phyloP scores from a whole-genome alignment of 2,113 vertebrate species.

The Dicerorhinus sumatrensis region DNA sequence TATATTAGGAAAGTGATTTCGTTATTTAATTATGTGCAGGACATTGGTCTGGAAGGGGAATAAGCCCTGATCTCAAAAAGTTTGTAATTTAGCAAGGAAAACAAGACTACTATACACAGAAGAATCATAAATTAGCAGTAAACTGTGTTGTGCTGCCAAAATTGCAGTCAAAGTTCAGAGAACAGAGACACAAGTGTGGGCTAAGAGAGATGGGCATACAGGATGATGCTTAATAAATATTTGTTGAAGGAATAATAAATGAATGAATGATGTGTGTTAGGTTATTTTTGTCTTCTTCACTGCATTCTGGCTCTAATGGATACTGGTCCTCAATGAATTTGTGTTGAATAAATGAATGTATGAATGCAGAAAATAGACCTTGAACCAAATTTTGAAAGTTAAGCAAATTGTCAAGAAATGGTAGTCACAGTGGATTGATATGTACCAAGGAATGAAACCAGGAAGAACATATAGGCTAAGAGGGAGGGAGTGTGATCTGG shows the following conservation, averaged over 20 bases:
- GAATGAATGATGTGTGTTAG: not conserved
- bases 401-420: not conserved
- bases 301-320: not conserved
- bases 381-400: slow-evolving; percentile 5
- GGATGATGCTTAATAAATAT: not conserved
- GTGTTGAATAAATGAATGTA: not conserved
- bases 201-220: not conserved
- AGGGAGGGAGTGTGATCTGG: not conserved
- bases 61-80: not conserved
- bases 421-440: not conserved
- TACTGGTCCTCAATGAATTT: not conserved
- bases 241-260: not conserved
- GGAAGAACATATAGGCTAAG: not conserved
- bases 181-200: not conserved
- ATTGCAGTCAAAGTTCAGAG: not conserved
- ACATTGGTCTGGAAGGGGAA: not conserved
- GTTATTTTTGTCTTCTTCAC: slow-evolving; percentile 10
- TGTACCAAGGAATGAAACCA: not conserved
- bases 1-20: not conserved
- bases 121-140: not conserved
- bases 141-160: not conserved
- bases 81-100: not conserved
- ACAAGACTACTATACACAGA: not conserved
- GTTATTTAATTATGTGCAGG: not conserved
- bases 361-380: not conserved